Conservation (phyloP, 2,888 invertebrate species). For the Mylabris sibirica region DNA sequence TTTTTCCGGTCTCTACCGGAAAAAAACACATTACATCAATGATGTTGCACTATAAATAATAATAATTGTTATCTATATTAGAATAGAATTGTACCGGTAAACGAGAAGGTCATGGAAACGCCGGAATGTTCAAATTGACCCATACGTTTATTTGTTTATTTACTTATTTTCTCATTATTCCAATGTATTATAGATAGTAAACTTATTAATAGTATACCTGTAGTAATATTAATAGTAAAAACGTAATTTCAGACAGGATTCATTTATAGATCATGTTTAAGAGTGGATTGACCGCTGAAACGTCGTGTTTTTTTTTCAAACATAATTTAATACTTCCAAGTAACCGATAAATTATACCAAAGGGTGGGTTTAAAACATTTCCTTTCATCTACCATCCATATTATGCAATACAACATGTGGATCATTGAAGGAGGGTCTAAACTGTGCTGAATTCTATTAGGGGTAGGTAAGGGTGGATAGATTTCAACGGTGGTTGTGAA, state of each 20-base stretch:
- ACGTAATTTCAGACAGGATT: background rate
- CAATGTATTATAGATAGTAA: too few species aligned
- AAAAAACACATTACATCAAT: background rate
- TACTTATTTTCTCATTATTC: background rate
- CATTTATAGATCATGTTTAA: background rate
- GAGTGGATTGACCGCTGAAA: background rate
- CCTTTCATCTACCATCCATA: background rate
- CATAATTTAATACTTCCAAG: too few species aligned
- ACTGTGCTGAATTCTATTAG: background rate
- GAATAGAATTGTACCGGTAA: slow-evolving; percentile 1
- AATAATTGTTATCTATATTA: background rate
- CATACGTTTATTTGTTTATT: background rate
- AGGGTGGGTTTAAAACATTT: too few species aligned
- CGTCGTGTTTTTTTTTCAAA: too few species aligned
- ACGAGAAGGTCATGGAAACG: slow-evolving; percentile 3
- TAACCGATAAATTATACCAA: too few species aligned
- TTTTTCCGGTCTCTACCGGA: background rate
- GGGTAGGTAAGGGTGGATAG: slow-evolving; percentile 5
- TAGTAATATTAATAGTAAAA: background rate
- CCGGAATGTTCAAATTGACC: background rate
- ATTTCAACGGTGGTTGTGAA: background rate
- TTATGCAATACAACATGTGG: background rate
- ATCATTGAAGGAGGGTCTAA: background rate
- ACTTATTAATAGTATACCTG: background rate
- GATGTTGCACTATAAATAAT: background rate